phyloP scores from a whole-genome alignment of 2,797 vertebrate genomes.

The Paguma larvata region DNA sequence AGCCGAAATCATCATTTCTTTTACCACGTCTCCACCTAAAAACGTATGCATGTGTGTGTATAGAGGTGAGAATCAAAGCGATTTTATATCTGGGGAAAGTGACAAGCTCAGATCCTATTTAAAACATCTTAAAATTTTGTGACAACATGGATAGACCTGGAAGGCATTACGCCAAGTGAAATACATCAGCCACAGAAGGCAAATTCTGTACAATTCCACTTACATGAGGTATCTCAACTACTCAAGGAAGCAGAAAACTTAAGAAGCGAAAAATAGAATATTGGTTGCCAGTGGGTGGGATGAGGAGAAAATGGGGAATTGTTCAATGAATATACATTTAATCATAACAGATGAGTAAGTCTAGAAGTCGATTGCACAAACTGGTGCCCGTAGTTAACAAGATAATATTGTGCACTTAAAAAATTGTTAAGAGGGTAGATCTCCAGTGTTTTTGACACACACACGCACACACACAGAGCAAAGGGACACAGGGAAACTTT shows the following conservation, averaged over 20 bases:
- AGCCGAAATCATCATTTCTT: background rate
- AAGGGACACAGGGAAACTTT: background rate
- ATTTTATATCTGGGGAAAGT: background rate
- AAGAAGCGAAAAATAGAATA: background rate
- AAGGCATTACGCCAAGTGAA: background rate
- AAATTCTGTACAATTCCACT: background rate
- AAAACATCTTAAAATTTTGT: background rate
- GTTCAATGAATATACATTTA: background rate
- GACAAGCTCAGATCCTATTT: background rate
- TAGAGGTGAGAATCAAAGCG: background rate
- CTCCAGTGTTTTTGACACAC: background rate
- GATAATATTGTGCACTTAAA: background rate
- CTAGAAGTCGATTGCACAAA: background rate
- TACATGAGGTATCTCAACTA: background rate
- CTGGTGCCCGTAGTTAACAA: background rate
- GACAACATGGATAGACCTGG: background rate
- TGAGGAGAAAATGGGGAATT: background rate
- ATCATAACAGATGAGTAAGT: background rate
- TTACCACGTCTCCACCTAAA: background rate
- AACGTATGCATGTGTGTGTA: background rate
- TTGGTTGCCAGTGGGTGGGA: background rate
- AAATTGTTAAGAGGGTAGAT: background rate
- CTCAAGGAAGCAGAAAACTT: background rate
- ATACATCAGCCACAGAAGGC: background rate
- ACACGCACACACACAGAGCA: background rate